These are phyloP conservation scores for Acrocera orbiculus DNA, from an alignment of 2,888 invertebrate genomes.

Conservation along the genomic window DNA sequence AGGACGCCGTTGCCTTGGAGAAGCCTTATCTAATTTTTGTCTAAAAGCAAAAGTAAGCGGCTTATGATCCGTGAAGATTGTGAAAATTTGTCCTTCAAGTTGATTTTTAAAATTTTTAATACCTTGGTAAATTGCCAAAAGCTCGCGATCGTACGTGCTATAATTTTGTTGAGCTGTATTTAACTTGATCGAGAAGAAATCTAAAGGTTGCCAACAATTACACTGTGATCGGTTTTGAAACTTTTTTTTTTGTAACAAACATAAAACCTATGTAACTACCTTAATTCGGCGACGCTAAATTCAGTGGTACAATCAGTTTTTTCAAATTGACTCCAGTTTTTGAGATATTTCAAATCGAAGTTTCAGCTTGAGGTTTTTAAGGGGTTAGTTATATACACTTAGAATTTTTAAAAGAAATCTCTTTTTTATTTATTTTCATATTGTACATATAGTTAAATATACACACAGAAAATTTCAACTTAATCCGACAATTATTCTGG, in stretches of 20 bases:
- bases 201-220: conserved; percentile 1
- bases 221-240: neutral
- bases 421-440: too few relatives aligned
- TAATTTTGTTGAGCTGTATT: neutral
- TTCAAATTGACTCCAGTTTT: too few relatives aligned
- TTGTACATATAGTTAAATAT: too few relatives aligned
- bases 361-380: neutral
- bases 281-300: too few relatives aligned
- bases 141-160: too few relatives aligned
- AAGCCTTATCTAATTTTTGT: conserved; percentile 1
- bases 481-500: too few relatives aligned
- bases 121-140: conserved; percentile 4
- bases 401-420: neutral
- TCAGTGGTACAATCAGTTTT: too few relatives aligned
- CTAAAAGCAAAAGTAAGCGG: too few relatives aligned
- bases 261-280: too few relatives aligned
- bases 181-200: conserved; percentile 4
- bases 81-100: conserved; percentile 3
- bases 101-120: conserved; percentile 1
- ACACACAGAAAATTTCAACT: too few relatives aligned
- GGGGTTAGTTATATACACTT: neutral
- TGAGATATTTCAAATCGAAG: too few relatives aligned
- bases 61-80: too few relatives aligned
- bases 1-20: neutral
- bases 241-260: neutral